Conservation (phyloP, 2,113 vertebrate species). For the Paradisaea rubra region DNA sequence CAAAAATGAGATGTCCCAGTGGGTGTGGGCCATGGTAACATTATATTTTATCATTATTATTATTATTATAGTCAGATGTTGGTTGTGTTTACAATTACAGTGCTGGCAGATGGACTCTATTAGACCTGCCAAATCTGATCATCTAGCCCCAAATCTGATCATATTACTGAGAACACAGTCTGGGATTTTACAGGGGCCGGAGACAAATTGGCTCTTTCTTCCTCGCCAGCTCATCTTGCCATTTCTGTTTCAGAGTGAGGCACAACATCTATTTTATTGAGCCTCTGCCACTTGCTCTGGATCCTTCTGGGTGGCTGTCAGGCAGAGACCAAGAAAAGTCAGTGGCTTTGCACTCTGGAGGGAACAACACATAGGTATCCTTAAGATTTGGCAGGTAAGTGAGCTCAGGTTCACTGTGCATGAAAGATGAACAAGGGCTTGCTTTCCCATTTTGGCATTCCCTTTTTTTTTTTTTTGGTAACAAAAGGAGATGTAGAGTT, state of each 20-base stretch:
- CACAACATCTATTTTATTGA: neutral
- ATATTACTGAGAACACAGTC: constrained; percentile 26
- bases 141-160: constrained; percentile 28
- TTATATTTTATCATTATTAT: constrained; percentile 26
- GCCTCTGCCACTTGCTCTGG: neutral
- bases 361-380: neutral
- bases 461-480: neutral
- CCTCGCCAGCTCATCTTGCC: neutral
- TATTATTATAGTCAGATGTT: constrained; percentile 58
- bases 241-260: neutral
- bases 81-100: constrained; percentile 49
- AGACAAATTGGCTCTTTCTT: constrained; percentile 28
- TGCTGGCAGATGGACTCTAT: constrained; percentile 26
- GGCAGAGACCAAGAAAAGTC: neutral
- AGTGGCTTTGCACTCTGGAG: neutral
- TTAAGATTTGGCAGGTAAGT: neutral
- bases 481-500: neutral
- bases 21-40: constrained; percentile 37
- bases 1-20: constrained; percentile 33
- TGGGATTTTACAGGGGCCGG: neutral
- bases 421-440: neutral
- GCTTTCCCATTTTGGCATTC: neutral
- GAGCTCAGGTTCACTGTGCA: neutral
- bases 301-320: neutral
- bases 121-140: constrained; percentile 32